Percentiles rank a stretch among this genome's conserved stretches.
Conservation (phyloP, 2,113 vertebrate species). For the Pogona vitticeps region DNA sequence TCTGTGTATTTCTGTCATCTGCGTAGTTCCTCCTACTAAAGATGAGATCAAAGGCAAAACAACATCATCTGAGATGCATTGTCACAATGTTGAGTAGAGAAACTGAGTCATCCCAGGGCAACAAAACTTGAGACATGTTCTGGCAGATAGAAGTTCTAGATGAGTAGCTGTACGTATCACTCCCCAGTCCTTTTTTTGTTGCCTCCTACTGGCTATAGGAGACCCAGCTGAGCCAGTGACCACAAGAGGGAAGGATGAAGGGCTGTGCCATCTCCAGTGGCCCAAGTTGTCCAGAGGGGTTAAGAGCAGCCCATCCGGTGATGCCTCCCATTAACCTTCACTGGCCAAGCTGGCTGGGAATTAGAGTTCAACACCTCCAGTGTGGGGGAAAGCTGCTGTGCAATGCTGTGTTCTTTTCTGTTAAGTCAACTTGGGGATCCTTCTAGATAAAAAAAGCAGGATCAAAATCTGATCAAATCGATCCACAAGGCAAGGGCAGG, state of each 20-base stretch:
- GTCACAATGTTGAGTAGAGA: neutral
- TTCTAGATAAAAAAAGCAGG: neutral
- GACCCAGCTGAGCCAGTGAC: neutral
- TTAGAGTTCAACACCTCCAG: neutral
- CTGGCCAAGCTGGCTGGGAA: no score
- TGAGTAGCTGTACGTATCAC: neutral
- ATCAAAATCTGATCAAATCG: neutral
- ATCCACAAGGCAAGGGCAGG: neutral
- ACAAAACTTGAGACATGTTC: neutral
- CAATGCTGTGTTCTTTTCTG: neutral
- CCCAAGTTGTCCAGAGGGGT: no score
- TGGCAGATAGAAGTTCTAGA: neutral
- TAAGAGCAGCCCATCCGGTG: no score
- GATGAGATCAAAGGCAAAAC: constrained; percentile 47
- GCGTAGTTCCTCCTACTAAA: constrained; percentile 48
- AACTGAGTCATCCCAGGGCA: neutral
- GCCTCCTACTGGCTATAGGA: neutral
- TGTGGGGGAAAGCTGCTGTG: neutral
- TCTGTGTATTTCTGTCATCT: constrained; percentile 53
- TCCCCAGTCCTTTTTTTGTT: neutral
- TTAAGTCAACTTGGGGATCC: neutral
- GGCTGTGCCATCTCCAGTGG: no score
- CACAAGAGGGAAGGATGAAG: no score
- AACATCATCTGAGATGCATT: neutral
- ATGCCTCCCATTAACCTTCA: no score